A percentile compares a stretch with the other conserved stretches of the same genome.
phyloP scores from a whole-genome alignment of 2,113 vertebrate species.

The Origma solitaria region DNA sequence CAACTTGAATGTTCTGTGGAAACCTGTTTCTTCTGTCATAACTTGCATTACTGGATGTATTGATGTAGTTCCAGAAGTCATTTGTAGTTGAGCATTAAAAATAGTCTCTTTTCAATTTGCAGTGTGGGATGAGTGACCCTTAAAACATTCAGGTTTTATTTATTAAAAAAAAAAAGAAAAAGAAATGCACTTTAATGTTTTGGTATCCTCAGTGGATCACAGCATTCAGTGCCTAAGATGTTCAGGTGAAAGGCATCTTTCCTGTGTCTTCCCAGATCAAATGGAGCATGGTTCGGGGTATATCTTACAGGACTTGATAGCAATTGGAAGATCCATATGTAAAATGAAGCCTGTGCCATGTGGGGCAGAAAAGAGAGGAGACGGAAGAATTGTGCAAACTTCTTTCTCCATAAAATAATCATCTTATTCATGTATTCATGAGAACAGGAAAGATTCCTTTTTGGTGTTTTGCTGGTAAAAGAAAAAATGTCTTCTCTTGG shows the following conservation, averaged over 20 bases:
- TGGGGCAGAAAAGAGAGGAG: background rate
- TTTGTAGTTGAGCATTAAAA: background rate
- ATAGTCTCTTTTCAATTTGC: background rate
- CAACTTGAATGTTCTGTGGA: background rate
- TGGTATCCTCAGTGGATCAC: background rate
- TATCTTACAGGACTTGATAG: background rate
- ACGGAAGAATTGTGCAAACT: background rate
- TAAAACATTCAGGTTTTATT: background rate
- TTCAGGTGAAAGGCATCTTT: background rate
- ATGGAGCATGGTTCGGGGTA: background rate
- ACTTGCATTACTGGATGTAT: background rate
- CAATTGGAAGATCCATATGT: background rate
- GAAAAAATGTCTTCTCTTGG: background rate
- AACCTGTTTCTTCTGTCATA: background rate
- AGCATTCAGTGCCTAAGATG: conserved; percentile 18
- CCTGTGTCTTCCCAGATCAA: background rate
- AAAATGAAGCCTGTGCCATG: background rate
- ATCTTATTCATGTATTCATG: background rate
- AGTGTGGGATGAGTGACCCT: background rate
- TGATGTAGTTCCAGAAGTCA: background rate
- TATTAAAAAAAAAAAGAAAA: background rate
- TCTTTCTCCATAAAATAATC: background rate
- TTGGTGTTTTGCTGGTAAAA: background rate
- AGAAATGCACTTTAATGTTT: conserved; percentile 7
- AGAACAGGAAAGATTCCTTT: background rate